Evolutionary conservation across 2,888 invertebrate species (phyloP).

Genomic region (Lithophane semibrunnea): DNA sequence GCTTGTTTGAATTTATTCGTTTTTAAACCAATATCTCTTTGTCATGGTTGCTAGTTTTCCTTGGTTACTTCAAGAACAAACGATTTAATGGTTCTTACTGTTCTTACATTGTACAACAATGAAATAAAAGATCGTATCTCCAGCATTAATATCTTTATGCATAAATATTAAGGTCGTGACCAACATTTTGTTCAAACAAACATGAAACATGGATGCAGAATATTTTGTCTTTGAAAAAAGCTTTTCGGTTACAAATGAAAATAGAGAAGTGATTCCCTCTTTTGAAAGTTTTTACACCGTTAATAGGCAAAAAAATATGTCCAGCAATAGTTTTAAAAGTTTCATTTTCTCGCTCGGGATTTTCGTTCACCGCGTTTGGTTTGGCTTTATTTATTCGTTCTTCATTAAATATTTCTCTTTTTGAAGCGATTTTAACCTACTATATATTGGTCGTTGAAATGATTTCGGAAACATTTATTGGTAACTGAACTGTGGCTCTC

Average conservation of each 20-base stretch:
- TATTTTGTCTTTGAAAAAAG: constrained; percentile 48
- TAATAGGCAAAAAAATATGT: constrained; percentile 48
- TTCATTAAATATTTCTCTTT: constrained; percentile 16
- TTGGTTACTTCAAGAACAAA: constrained; percentile 34
- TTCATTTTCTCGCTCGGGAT: constrained; percentile 35
- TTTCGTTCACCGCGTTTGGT: constrained; percentile 27
- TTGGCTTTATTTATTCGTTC: constrained; percentile 31
- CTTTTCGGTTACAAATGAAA: constrained; percentile 42
- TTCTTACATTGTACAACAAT: constrained; percentile 38
- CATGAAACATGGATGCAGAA: constrained; percentile 36
- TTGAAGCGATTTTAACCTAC: background rate
- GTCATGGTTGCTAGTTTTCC: constrained; percentile 2
- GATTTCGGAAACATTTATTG: background rate
- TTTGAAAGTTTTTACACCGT: constrained; percentile 39
- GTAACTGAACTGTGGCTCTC: background rate
- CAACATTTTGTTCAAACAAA: constrained; percentile 34
- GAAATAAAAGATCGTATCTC: constrained; percentile 48
- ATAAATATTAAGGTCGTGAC: constrained; percentile 49
- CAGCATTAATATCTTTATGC: constrained; percentile 47
- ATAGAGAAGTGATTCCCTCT: constrained; percentile 18
- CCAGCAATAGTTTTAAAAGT: constrained; percentile 35
- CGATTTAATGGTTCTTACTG: constrained; percentile 27
- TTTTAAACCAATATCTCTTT: constrained; percentile 11
- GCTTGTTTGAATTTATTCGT: constrained; percentile 16
- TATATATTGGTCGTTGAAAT: background rate